These are phyloP conservation scores for Pollimyrus isidori DNA, from an alignment of 2,113 vertebrate genomes.

Conservation along the genomic window DNA sequence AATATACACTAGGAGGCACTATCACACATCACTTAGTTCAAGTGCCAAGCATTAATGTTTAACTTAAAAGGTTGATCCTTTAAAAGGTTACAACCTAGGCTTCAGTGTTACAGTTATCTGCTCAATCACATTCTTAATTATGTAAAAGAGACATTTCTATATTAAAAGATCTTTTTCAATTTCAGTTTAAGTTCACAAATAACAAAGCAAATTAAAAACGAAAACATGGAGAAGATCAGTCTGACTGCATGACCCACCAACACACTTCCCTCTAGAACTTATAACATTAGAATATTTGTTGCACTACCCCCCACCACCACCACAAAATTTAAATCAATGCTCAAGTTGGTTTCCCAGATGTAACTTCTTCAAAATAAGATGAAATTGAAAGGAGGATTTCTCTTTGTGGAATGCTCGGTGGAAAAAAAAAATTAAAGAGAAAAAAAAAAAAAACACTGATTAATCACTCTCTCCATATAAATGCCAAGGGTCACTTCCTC, in stretches of 20 bases:
- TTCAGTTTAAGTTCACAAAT: background rate
- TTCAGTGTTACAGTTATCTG: background rate
- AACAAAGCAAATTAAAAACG: background rate
- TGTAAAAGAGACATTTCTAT: background rate
- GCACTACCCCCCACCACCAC: background rate
- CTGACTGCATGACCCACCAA: background rate
- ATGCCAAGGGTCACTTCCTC: constrained; percentile 24
- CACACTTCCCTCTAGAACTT: background rate
- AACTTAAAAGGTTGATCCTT: background rate
- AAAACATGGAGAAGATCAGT: background rate
- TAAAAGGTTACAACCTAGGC: background rate
- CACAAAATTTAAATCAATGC: background rate
- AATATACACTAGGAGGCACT: background rate
- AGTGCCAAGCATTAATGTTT: background rate
- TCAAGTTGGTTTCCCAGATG: background rate
- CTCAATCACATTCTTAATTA: background rate
- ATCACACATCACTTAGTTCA: background rate
- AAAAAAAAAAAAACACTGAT: background rate
- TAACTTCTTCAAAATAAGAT: background rate
- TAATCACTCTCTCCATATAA: background rate
- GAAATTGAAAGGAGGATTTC: background rate
- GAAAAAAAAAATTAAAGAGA: too few species aligned
- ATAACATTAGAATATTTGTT: background rate
- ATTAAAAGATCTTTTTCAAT: background rate
- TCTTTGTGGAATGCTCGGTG: background rate